A percentile compares a stretch with the other conserved stretches of the same genome.
Conservation (phyloP, 2,797 vertebrate genomes). For the Notolepis coatsorum region DNA sequence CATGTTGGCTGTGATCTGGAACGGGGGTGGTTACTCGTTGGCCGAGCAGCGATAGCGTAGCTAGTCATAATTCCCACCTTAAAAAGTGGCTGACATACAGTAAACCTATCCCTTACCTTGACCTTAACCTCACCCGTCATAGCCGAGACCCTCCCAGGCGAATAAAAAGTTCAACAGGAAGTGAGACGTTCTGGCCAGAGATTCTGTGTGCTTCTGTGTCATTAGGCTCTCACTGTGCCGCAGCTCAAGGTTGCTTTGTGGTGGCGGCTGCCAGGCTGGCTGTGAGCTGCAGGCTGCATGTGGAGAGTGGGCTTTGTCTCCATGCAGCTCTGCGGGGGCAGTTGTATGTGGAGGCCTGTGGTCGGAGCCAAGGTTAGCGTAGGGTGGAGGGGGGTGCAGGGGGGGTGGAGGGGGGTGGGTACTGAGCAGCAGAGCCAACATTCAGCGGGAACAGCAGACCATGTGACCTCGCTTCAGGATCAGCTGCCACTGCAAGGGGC, state of each 20-base stretch:
- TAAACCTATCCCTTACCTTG: no score
- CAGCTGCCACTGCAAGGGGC: constrained; percentile 3
- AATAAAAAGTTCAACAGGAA: constrained; percentile 11
- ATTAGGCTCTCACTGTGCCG: constrained; percentile 65
- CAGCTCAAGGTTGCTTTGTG: constrained; percentile 69
- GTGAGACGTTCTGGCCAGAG: constrained; percentile 44
- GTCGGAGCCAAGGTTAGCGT: constrained; percentile 67
- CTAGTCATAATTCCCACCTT: no score
- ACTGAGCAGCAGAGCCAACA: constrained; percentile 36
- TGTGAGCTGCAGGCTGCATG: constrained; percentile 54
- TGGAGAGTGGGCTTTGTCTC: constrained; percentile 39
- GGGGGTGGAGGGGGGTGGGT: constrained; percentile 28
- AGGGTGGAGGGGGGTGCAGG: constrained; percentile 25
- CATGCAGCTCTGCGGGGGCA: constrained; percentile 61
- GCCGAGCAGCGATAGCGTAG: no score
- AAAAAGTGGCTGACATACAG: no score
- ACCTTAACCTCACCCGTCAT: no score
- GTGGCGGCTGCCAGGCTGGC: constrained; percentile 65
- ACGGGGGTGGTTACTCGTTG: no score
- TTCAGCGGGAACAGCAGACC: constrained; percentile 32
- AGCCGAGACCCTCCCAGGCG: no score
- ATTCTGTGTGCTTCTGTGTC: constrained; percentile 58
- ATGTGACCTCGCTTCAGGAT: neutral
- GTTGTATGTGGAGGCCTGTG: constrained; percentile 63
- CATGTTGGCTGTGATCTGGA: no score